Base-by-base conservation (phyloP, 2,888 invertebrate species). In the Aleiodes alternator region DNA sequence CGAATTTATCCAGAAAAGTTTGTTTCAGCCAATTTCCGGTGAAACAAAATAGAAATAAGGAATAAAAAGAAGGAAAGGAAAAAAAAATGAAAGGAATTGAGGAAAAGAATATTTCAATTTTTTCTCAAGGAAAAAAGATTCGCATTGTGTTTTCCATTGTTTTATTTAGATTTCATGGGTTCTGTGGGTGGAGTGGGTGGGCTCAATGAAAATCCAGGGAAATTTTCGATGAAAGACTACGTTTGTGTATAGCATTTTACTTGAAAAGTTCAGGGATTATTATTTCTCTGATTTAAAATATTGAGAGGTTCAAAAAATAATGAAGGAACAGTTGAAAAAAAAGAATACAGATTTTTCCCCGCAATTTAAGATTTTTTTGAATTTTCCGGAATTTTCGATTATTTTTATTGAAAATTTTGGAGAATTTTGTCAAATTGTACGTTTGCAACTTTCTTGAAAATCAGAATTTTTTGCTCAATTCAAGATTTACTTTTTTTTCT, bases 1-100 rank as follows among this genome's bases (percentile, higher is more conserved):
- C 68, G 55, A 69, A 69, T 72, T 70, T 69, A 61, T 53, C 70
- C 57, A 72, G 71, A 69, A 48, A 59, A 69, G 53, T 69, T 69
- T 69, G 53, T 51, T 69, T 51, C 69, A 23, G 69, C 69, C 69
- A 69, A 69, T 69, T 69, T 51, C 51, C 51, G 9, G 34, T 12
- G 23, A 57, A 29, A 53, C 14, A 53, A 53, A 53, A 53, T 14
- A 53, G 16, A 53, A 6, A 16, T 53, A 53, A 53, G 6, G 16
- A 53, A 53, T 16, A 16, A 16, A 53, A 53, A 16, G 14, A 16
- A 14, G 31, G 3, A 16, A 12, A 55, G n/a, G n/a, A n/a, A 55
- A 55, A 55, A 16, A 3, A 16, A 16, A 55, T 55, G n/a, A 55
- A 11, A 12, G 29, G 4, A n/a, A 31, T 7, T n/a, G 23, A 14